phyloP scores from a whole-genome alignment of 1,140 invertebrate genomes.

The Popillia japonica region DNA sequence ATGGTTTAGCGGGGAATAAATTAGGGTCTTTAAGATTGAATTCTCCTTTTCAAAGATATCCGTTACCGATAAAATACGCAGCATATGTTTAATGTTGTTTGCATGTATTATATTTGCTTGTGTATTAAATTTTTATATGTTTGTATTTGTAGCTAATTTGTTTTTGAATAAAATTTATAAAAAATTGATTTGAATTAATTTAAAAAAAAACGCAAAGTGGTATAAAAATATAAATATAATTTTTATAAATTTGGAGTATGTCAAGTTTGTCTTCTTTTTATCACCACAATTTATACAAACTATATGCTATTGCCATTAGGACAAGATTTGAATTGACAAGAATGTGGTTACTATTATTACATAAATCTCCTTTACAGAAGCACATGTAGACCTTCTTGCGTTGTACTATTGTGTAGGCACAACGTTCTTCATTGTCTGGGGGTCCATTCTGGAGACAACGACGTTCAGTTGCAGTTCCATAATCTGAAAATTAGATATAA shows the following conservation, averaged over 20 bases:
- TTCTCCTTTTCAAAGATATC: slow-evolving; percentile 65
- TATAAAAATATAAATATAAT: slow-evolving; percentile 9
- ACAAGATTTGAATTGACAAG: neutral
- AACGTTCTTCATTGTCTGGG: slow-evolving; percentile 86
- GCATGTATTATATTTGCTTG: neutral
- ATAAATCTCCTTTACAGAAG: slow-evolving; percentile 90
- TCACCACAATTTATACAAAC: neutral
- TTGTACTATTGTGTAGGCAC: slow-evolving; percentile 83
- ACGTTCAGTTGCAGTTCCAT: slow-evolving; percentile 85
- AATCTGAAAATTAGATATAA: slow-evolving; percentile 69
- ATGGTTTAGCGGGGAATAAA: slow-evolving; percentile 66
- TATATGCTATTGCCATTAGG: neutral
- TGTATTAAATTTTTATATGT: slow-evolving; percentile 35
- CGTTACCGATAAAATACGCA: slow-evolving; percentile 26
- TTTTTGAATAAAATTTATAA: slow-evolving; percentile 24
- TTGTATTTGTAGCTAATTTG: slow-evolving; percentile 37
- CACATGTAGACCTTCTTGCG: slow-evolving; percentile 88
- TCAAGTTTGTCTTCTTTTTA: too few species aligned
- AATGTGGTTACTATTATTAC: slow-evolving; percentile 66
- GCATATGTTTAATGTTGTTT: slow-evolving; percentile 28
- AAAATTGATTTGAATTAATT: neutral
- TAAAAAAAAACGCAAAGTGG: neutral
- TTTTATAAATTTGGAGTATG: neutral
- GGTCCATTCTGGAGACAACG: slow-evolving; percentile 87
- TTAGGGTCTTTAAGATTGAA: slow-evolving; percentile 67